Conservation (phyloP, 1,140 invertebrate genomes). For the Theocolax elegans region DNA sequence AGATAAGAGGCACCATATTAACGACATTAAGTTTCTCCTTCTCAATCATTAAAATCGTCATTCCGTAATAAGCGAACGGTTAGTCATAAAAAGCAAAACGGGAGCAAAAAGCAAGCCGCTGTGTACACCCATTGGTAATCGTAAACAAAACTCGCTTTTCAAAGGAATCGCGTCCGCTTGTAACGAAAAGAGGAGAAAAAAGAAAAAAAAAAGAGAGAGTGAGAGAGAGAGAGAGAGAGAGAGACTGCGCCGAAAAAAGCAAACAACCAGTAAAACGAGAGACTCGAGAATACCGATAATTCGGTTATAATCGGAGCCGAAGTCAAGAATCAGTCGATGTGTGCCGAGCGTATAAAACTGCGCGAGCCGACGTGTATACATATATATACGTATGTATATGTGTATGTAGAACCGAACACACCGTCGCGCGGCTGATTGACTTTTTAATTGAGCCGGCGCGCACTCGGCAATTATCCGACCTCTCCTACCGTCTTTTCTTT, state of each 20-base stretch:
- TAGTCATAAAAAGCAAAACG: background rate
- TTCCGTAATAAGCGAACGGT: background rate
- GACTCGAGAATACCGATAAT: background rate
- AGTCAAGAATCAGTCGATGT: background rate
- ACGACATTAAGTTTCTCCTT: too few species aligned
- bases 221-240: background rate
- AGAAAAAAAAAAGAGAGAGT: too few species aligned
- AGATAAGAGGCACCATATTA: too few species aligned
- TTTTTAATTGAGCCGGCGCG: constrained; percentile 59
- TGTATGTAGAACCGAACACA: background rate
- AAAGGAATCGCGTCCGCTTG: background rate
- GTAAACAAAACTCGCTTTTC: background rate
- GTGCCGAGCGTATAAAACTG: background rate
- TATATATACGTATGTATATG: too few species aligned
- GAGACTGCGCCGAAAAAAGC: background rate
- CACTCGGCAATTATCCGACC: constrained; percentile 39
- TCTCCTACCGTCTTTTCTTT: constrained; percentile 24
- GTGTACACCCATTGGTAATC: background rate
- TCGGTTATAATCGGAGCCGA: constrained; percentile 2
- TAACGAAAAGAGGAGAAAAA: background rate
- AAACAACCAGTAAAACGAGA: too few species aligned
- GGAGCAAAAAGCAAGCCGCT: background rate
- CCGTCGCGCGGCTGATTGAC: constrained; percentile 53
- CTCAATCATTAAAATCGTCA: too few species aligned
- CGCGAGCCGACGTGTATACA: background rate